These are phyloP conservation scores for Bombus vancouverensis DNA, from an alignment of 1,140 invertebrate genomes.

Conservation along the genomic window DNA sequence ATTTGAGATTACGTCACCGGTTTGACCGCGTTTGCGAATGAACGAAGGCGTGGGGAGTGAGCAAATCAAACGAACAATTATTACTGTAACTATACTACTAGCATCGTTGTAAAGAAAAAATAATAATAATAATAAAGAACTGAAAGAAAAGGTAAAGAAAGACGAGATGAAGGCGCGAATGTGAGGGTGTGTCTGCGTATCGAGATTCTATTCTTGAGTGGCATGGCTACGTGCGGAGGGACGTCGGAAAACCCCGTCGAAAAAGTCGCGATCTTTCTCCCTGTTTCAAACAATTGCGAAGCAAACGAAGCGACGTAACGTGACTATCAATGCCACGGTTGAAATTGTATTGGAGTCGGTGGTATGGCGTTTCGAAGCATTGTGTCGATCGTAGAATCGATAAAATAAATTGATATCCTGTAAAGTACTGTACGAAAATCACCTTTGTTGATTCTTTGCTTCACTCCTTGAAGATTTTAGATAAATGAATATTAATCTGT, in stretches of 20 bases:
- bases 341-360: constrained; percentile 70
- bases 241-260: constrained; percentile 6
- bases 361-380: constrained; percentile 73
- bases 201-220: constrained; percentile 23
- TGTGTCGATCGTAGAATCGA: constrained; percentile 76
- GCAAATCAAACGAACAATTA: constrained; percentile 75
- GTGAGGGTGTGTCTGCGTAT: constrained; percentile 22
- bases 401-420: constrained; percentile 78
- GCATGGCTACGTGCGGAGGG: constrained; percentile 16
- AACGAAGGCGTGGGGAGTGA: constrained; percentile 48
- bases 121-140: constrained; percentile 36
- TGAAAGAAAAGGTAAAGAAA: constrained; percentile 7
- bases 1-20: constrained; percentile 37
- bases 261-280: constrained; percentile 37
- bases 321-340: constrained; percentile 13
- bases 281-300: constrained; percentile 26
- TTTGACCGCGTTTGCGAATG: constrained; percentile 44
- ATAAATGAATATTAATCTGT: neutral
- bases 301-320: constrained; percentile 39
- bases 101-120: constrained; percentile 59
- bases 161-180: constrained; percentile 25
- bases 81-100: constrained; percentile 67
- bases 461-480: neutral
- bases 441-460: neutral
- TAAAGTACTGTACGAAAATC: constrained; percentile 55